Percentiles rank a stretch among this genome's conserved stretches.
These are phyloP conservation scores for Dugesia japonica DNA, from an alignment of 2,888 invertebrate species.

Conservation along the genomic window DNA sequence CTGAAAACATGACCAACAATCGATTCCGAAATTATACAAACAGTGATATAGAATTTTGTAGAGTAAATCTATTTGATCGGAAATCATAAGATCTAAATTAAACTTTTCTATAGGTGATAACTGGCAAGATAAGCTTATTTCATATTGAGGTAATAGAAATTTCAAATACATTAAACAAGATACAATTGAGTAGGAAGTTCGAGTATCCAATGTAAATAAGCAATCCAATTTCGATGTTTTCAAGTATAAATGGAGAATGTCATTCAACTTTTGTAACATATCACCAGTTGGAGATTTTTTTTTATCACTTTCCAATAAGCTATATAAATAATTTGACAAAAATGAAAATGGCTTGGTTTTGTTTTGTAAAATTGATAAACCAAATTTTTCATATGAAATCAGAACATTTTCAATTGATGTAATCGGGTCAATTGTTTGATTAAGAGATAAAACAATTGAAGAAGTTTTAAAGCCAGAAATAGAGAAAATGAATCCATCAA, in stretches of 20 bases:
- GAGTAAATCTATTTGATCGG: not conserved
- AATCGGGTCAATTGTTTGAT: not conserved
- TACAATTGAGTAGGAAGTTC: not conserved
- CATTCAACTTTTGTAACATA: not conserved
- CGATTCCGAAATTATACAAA: not conserved
- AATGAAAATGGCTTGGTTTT: not conserved
- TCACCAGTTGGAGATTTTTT: not conserved
- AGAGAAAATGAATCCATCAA: not conserved
- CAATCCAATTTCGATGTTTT: not conserved
- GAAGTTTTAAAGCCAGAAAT: not conserved
- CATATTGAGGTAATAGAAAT: not conserved
- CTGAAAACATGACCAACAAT: not conserved
- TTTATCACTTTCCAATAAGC: not conserved
- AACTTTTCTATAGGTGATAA: not conserved
- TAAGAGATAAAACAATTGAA: not conserved
- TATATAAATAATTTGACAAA: not conserved
- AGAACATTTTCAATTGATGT: not conserved
- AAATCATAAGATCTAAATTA: not conserved
- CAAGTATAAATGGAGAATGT: not conserved
- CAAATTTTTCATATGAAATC: not conserved
- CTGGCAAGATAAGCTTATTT: not conserved
- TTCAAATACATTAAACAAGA: conserved; percentile 1
- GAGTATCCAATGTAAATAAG: no score
- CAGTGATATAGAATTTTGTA: not conserved
- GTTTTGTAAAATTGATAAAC: not conserved